phyloP scores from a whole-genome alignment of 2,797 vertebrate genomes.

The Gephyroberyx darwinii region DNA sequence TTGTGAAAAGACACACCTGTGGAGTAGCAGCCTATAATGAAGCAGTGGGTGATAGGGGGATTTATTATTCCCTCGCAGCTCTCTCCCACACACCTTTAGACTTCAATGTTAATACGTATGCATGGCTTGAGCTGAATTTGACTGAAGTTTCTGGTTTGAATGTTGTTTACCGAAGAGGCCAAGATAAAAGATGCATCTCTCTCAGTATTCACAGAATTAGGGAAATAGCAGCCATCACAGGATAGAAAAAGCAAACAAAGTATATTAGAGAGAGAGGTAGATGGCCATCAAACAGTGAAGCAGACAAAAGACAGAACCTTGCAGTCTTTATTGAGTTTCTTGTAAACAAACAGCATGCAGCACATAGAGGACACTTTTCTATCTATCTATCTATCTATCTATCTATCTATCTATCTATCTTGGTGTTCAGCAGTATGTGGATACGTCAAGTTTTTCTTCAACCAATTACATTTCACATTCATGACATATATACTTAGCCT shows the following conservation, averaged over 20 bases:
- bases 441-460: too few relatives aligned
- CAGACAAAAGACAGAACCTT: background rate
- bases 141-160: too few relatives aligned
- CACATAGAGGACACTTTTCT: too few relatives aligned
- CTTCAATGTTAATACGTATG: background rate
- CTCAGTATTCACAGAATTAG: background rate
- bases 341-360: too few relatives aligned
- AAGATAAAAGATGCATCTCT: constrained; percentile 5
- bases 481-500: too few relatives aligned
- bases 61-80: background rate
- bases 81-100: constrained; percentile 7
- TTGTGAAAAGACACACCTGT: background rate
- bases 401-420: too few relatives aligned
- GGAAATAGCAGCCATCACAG: background rate
- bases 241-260: background rate
- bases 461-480: too few relatives aligned
- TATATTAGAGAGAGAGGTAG: background rate
- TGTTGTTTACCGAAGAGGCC: background rate
- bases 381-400: too few relatives aligned
- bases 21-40: constrained; percentile 6
- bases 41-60: constrained; percentile 1
- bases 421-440: too few relatives aligned
- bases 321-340: too few relatives aligned
- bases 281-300: background rate
- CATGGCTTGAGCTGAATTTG: background rate